Percentiles rank a stretch among this genome's conserved stretches.
Evolutionary conservation across 37 sponge, comb jelly and placozoan genomes (phyloP).

Genomic region (Crambe crambe): DNA sequence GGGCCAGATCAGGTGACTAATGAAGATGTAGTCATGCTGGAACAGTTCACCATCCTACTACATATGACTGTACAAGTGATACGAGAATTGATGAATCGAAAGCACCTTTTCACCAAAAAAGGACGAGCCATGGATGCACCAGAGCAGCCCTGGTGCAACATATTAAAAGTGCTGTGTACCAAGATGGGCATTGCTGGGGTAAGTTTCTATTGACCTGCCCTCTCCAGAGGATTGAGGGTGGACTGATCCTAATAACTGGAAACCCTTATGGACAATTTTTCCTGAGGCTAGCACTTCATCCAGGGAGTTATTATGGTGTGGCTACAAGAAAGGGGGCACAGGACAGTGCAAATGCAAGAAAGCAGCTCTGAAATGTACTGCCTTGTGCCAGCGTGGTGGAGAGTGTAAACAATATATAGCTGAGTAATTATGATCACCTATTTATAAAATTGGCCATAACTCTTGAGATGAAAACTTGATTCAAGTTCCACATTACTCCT

Average conservation of each 20-base stretch:
- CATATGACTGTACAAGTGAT: background rate
- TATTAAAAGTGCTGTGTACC: background rate
- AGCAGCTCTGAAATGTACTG: background rate
- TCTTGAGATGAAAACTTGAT: background rate
- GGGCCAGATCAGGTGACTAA: background rate
- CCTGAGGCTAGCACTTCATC: background rate
- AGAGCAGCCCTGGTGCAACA: background rate
- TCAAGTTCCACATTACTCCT: background rate
- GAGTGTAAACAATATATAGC: background rate
- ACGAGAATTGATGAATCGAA: background rate
- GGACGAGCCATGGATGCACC: background rate
- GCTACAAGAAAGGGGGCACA: background rate
- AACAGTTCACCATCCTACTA: background rate
- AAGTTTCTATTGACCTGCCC: background rate
- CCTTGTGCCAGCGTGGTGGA: background rate
- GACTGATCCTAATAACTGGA: background rate
- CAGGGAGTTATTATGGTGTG: background rate
- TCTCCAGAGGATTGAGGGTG: background rate
- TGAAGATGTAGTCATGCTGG: background rate
- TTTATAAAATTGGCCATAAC: background rate
- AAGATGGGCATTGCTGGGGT: background rate
- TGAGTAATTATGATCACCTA: no score
- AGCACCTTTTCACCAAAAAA: background rate
- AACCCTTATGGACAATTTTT: background rate
- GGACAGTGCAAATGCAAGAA: background rate